Evolutionary conservation across 2,888 invertebrate genomes (phyloP).

Genomic region (Apocheima hispidaria): DNA sequence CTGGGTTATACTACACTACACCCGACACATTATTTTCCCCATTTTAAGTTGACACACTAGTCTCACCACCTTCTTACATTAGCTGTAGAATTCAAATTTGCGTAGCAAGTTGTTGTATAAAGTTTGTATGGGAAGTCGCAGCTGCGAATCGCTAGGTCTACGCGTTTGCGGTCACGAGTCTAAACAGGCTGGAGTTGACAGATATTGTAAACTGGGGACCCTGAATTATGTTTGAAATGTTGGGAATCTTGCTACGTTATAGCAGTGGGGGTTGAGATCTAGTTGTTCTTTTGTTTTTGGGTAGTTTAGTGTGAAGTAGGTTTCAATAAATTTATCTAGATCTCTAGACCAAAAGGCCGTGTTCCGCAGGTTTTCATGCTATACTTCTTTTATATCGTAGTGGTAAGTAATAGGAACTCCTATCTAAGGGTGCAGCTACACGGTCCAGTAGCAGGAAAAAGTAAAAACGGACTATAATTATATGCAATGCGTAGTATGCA

Average conservation of each 20-base stretch:
- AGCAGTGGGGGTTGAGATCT: background rate
- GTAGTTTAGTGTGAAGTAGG: background rate
- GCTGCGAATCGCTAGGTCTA: constrained; percentile 68
- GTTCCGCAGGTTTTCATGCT: too few relatives aligned
- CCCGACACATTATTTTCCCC: constrained; percentile 42
- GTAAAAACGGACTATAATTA: too few relatives aligned
- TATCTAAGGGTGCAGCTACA: too few relatives aligned
- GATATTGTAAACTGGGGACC: constrained; percentile 53
- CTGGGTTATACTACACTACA: constrained; percentile 13
- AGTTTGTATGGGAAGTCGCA: constrained; percentile 53
- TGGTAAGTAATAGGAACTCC: too few relatives aligned
- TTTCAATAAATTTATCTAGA: background rate
- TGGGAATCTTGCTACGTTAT: constrained; percentile 13
- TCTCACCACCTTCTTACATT: constrained; percentile 1
- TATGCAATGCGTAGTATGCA: too few relatives aligned
- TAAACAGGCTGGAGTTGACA: constrained; percentile 66
- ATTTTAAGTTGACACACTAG: constrained; percentile 22
- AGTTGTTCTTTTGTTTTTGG: background rate
- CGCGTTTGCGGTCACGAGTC: constrained; percentile 70
- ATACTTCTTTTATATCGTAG: too few relatives aligned
- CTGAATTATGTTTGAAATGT: constrained; percentile 43
- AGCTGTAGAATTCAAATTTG: constrained; percentile 16
- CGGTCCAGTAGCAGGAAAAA: too few relatives aligned
- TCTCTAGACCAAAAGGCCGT: too few relatives aligned
- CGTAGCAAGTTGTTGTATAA: background rate